Evolutionary conservation across 2,888 invertebrate genomes (phyloP), one percentile per base, ranked within the genome.

Genomic region (Tinea semifulvella): DNA sequence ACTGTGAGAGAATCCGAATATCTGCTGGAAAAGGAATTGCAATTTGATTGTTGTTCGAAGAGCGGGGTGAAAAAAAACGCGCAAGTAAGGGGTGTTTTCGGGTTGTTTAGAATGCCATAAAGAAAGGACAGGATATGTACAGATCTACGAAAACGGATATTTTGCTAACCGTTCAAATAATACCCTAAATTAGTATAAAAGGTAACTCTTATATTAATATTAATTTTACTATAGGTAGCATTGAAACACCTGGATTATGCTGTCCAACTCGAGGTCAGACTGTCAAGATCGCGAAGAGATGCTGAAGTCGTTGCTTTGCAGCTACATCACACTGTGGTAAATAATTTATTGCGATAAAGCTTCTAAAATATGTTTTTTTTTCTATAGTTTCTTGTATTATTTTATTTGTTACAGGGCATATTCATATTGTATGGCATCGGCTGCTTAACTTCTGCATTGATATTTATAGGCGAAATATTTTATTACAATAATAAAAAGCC

Each of bases 191-290:
- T n/a, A n/a, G n/a, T n/a, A n/a, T n/a, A n/a, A n/a, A n/a, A n/a
- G n/a, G n/a, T 22, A 22, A 22, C 5, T 7, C 25, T 22, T 22
- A 22, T 22, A 7, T 22, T 22, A 22, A 22, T 22, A 7, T 22
- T 22, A 8, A 7, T 7, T 8, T 22, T 22, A 22, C 17, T 47
- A 48, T 68, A 85, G 84, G 80, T 84, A n/a, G 81, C 81, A 1
- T 53, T 77, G 35, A 69, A 70, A 46, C 69, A 82, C 55, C 63
- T 84, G 52, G 71, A 85, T 57, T 70, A 70, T 44, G 63, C 77
- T 54, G 80, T 85, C 3, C 85, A 85, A 57, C 58, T 79, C 44
- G 83, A 80, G 53, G 82, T 85, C 0, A 73, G 69, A 50, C 63
- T 75, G 11, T 81, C 82, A 7, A 61, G 76, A 26, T 58, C 61